These are phyloP conservation scores for Hypotaenidia philippensis DNA, from an alignment of 2,797 vertebrate species.

Conservation along the genomic window DNA sequence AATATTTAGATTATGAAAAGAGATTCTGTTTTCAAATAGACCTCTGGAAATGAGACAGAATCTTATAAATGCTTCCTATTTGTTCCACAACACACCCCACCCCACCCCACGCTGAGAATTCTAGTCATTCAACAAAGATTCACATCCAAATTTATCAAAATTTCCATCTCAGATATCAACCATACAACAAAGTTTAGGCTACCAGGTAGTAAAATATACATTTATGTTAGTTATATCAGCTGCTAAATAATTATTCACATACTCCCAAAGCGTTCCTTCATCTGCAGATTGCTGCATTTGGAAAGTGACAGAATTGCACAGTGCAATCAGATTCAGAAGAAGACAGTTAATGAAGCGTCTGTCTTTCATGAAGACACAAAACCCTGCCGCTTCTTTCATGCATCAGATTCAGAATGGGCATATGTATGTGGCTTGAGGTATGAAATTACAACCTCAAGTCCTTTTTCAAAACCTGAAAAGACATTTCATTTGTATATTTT, in stretches of 20 bases:
- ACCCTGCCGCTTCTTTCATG: not conserved
- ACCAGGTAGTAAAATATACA: not conserved
- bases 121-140: not conserved
- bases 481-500: not conserved
- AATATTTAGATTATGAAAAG: not conserved
- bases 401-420: not conserved
- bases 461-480: not conserved
- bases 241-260: not conserved
- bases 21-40: not conserved
- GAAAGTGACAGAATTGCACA: not conserved
- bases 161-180: not conserved
- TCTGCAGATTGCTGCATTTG: not conserved
- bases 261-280: not conserved
- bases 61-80: not conserved
- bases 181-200: not conserved
- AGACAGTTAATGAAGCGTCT: not conserved
- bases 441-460: not conserved
- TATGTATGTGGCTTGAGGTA: not conserved
- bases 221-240: not conserved
- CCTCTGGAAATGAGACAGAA: not conserved
- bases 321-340: not conserved
- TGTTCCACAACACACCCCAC: not conserved
- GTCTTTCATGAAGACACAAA: not conserved
- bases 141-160: not conserved
- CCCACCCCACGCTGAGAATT: not conserved